phyloP scores from a whole-genome alignment of 2,113 vertebrate genomes.

The Salvelinus fontinalis region DNA sequence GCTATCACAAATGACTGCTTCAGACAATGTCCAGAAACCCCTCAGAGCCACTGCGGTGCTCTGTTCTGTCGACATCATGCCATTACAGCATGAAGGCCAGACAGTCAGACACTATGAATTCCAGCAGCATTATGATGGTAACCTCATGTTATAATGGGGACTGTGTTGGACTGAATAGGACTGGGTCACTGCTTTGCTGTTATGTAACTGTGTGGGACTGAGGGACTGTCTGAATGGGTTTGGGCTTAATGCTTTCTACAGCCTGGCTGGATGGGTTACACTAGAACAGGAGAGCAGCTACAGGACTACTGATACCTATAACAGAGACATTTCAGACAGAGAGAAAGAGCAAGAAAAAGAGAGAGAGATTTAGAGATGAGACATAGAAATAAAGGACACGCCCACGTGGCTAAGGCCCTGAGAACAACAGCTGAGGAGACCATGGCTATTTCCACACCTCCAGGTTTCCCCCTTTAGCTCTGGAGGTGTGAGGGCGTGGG shows the following conservation, averaged over 20 bases:
- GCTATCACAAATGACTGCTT: too few species aligned
- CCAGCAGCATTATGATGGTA: background rate
- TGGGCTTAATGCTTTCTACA: constrained; percentile 1
- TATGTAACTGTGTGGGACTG: too few species aligned
- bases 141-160: background rate
- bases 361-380: constrained; percentile 7
- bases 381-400: background rate
- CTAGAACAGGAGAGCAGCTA: background rate
- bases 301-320: background rate
- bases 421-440: constrained; percentile 6
- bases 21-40: too few species aligned
- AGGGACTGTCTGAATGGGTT: background rate
- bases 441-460: too few species aligned
- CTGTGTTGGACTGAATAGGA: background rate
- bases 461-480: too few species aligned
- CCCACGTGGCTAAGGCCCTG: background rate
- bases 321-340: background rate
- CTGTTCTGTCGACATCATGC: too few species aligned
- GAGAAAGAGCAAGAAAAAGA: background rate
- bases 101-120: constrained; percentile 1
- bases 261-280: background rate
- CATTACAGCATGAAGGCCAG: background rate
- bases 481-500: too few species aligned
- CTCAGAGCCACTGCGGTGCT: too few species aligned
- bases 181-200: too few species aligned